Evolutionary conservation across 1,140 invertebrate genomes (phyloP).

Genomic region (Leguminivora glycinivorella): DNA sequence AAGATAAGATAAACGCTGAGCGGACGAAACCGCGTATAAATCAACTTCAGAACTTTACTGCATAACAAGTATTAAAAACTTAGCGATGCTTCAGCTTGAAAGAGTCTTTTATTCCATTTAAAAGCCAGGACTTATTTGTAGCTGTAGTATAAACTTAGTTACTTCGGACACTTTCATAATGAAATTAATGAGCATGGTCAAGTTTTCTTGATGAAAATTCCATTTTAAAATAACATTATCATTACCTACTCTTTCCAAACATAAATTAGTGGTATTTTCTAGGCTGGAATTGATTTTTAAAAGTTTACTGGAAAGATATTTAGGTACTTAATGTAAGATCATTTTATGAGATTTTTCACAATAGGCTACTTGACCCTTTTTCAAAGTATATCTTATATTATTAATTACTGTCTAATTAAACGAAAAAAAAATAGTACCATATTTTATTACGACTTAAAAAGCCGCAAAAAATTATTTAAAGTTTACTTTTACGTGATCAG

Average conservation of each 20-base stretch:
- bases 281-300: too few species aligned
- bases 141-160: not conserved
- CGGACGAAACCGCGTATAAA: not conserved
- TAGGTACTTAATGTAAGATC: too few species aligned
- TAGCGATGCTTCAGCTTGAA: not conserved
- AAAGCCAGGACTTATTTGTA: slow-evolving; percentile 3
- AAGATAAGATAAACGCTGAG: not conserved
- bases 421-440: too few species aligned
- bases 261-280: too few species aligned
- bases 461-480: too few species aligned
- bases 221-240: not conserved
- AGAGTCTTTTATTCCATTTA: not conserved
- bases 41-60: not conserved
- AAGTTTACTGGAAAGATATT: too few species aligned
- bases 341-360: too few species aligned
- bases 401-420: too few species aligned
- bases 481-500: too few species aligned
- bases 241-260: not conserved
- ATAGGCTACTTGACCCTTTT: too few species aligned
- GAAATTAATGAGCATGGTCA: not conserved
- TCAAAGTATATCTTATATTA: too few species aligned
- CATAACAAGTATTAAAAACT: not conserved
- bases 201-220: not conserved
- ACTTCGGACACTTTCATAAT: not conserved
- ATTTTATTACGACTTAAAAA: too few species aligned